A percentile compares a stretch with the other conserved stretches of the same genome.
These are phyloP conservation scores for Entomyzon cyanotis DNA, from an alignment of 2,113 vertebrate genomes.

Conservation along the genomic window DNA sequence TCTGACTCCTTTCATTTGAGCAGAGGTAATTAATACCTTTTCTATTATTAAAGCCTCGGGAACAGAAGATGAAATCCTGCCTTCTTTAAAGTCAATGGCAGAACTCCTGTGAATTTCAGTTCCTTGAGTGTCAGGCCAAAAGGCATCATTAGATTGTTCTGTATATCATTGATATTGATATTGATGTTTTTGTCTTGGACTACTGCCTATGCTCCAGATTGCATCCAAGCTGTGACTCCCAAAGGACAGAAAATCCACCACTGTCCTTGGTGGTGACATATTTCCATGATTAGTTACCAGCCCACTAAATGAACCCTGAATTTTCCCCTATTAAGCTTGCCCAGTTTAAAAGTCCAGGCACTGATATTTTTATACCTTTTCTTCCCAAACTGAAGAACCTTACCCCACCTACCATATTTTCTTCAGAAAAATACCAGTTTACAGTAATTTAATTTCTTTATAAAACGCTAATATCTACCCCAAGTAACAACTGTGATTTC, in stretches of 20 bases:
- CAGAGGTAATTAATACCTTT: constrained; percentile 50
- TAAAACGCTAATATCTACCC: not conserved
- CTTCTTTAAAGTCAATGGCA: not conserved
- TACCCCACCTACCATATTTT: not conserved
- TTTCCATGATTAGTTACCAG: not conserved
- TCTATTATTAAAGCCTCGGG: constrained; percentile 59
- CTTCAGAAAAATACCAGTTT: not conserved
- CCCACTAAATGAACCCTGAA: accelerated
- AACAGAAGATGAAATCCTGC: constrained; percentile 56
- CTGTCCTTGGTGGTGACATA: not conserved
- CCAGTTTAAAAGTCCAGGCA: not conserved
- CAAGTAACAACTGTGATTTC: not conserved
- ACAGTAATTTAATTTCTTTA: not conserved
- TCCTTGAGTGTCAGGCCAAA: constrained; percentile 1
- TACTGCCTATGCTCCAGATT: constrained; percentile 47
- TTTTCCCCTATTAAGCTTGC: not conserved
- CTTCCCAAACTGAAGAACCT: not conserved
- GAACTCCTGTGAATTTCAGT: not conserved
- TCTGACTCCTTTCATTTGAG: constrained; percentile 4
- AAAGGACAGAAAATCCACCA: not conserved
- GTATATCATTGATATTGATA: constrained; percentile 1
- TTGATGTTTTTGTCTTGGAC: constrained; percentile 8
- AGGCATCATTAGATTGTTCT: not conserved
- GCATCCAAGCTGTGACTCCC: constrained; percentile 33
- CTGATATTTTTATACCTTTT: not conserved